Conservation (phyloP, 2,113 vertebrate species). For the Dunckerocampus dactyliophorus region DNA sequence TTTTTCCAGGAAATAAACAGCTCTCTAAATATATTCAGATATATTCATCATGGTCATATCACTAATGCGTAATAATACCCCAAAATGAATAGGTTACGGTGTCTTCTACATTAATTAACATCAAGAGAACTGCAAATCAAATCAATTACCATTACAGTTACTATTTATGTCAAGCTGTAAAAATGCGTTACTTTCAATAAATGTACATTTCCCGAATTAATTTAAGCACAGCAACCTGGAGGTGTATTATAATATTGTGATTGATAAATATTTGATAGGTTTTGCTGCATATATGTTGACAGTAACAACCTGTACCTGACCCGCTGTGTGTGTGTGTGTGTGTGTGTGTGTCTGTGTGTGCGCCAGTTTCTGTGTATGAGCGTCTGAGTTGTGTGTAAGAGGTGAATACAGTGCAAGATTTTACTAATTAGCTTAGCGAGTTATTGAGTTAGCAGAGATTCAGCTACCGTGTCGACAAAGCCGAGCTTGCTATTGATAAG, state of each 20-base stretch:
- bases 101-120: too few relatives aligned
- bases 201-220: background rate
- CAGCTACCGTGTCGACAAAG: conserved; percentile 32
- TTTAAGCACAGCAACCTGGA: conserved; percentile 1
- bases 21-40: too few relatives aligned
- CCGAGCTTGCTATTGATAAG: conserved; percentile 48
- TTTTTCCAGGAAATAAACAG: too few relatives aligned
- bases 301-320: background rate
- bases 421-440: conserved; percentile 47
- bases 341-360: background rate
- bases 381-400: background rate
- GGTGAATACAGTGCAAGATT: conserved; percentile 36
- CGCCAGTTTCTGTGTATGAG: conserved; percentile 13
- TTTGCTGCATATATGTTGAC: background rate
- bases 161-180: background rate
- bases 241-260: conserved; percentile 5
- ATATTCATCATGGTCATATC: too few relatives aligned
- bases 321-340: background rate
- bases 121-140: background rate
- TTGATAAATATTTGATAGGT: conserved; percentile 25
- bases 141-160: background rate
- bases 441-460: conserved; percentile 60
- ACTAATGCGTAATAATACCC: too few relatives aligned
- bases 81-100: too few relatives aligned
- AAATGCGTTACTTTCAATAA: background rate